Base-by-base conservation (phyloP, 2,888 invertebrate species). In the Drosophila neotestacea region DNA sequence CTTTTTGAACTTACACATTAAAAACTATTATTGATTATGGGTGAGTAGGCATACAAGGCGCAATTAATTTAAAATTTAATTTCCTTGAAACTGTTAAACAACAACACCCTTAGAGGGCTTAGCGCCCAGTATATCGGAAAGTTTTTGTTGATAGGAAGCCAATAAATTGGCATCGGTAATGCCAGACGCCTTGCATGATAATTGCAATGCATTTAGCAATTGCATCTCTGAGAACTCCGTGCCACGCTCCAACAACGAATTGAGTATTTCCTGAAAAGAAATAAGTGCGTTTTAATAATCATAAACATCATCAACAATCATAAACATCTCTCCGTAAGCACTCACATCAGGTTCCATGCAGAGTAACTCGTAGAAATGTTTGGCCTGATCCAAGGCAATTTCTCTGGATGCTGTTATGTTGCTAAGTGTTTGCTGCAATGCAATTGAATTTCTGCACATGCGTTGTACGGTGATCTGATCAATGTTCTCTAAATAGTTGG, bases 161-260 rank as follows among this genome's bases (percentile, higher is more conserved):
- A 96, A 94, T 48, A 94, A 94, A 50, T 93, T 93, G 32, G 93
- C 91, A 28, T 94, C 93, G 34, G 94, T 92, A 38, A 93, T 93
- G 39, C 92, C 92, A 36, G 94, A 94, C 9, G 93, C 95, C 91
- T 94, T 95, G 88, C 94, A 96, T 90, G 95, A 96, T 78, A 97
- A 94, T 88, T 96, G 96, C 90, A 98, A 94, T 39, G 97, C 96
- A 92, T 97, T 96, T 91, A 96, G 94, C 91, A 98, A 97, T 92
- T 98, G 98, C 86, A 97, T 93, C 91, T 97, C 96, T 0, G 96
- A 96, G 93, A 97, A 98, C 91, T 96, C 96, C 0, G 97, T 95
- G 1, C 98, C 98, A 83, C 96, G 96, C 92, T 98, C 98, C 50
- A 97, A 94, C 10, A 98, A 95, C 34, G 95, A 94, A 75, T 95